These are phyloP conservation scores for Cyprinodon brontotheroides DNA, from an alignment of 2,113 vertebrate genomes.

Conservation along the genomic window DNA sequence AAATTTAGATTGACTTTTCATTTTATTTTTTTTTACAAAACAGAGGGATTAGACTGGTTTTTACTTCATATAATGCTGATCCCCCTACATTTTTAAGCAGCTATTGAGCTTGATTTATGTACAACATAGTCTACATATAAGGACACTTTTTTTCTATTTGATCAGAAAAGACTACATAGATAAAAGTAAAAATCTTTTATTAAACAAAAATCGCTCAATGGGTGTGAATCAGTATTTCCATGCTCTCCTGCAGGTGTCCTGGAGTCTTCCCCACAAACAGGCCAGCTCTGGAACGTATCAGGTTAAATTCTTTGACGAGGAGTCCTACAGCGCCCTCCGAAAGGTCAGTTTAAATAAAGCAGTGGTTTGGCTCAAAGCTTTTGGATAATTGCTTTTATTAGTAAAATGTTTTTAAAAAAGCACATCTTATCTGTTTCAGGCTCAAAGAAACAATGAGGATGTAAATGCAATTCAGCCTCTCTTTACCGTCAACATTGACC, in stretches of 20 bases:
- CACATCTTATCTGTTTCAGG: conserved; percentile 68
- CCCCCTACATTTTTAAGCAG: too few species aligned
- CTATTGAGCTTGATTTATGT: neutral
- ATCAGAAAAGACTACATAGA: neutral
- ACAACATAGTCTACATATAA: neutral
- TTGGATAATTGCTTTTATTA: neutral
- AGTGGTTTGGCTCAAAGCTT: neutral
- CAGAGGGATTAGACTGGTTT: too few species aligned
- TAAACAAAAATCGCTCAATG: neutral
- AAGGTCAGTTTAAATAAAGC: conserved; percentile 74
- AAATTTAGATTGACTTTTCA: too few species aligned
- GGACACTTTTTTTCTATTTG: neutral
- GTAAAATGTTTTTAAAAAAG: neutral
- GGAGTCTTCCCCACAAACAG: conserved; percentile 90
- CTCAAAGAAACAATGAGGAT: conserved; percentile 92
- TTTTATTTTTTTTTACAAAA: too few species aligned
- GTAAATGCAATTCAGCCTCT: conserved; percentile 85
- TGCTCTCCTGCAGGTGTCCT: conserved; percentile 83
- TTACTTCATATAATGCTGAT: too few species aligned
- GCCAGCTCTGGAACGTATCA: conserved; percentile 89
- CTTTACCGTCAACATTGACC: conserved; percentile 89
- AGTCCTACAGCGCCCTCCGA: conserved; percentile 87
- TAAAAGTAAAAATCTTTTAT: neutral
- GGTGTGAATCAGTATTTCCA: neutral
- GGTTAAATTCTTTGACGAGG: conserved; percentile 93